Evolutionary conservation across 2,888 invertebrate species (phyloP), one percentile per base, ranked within the genome.

Genomic region (Lutraria lutraria): DNA sequence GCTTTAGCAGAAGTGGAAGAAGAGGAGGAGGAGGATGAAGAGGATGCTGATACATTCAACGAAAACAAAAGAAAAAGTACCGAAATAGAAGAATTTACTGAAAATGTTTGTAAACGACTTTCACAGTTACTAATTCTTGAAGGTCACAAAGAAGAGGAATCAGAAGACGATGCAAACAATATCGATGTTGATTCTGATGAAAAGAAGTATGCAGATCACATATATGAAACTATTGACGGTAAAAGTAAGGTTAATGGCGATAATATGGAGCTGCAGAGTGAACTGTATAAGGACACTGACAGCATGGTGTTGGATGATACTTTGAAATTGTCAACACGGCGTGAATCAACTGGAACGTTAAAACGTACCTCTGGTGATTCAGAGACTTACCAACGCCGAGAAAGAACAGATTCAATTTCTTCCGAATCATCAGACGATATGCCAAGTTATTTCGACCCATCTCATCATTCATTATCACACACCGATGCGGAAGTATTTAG

Each of bases 61-160:
- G 92, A 92, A 83, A 89, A 92, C n/a, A 89, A 90, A 29, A 89
- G 87, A 86, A 56, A 88, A 43, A 91, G 83, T 85, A 90, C 90
- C 86, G 91, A 92, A 88, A 86, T 91, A 16, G 83, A 90, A 80
- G 87, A 92, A 80, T 95, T 95, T 84, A 93, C 94, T 21, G 94
- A 95, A 80, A 93, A 87, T 52, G 94, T 95, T 54, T 94, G 94
- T 83, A 94, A 94, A 81, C 84, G 95, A 56, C 81, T 95, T 72
- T 95, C 95, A 29, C 76, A 76, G 31, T 76, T 76, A 16, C 92
- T 92, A 43, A 89, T 95, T 12, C 87, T 95, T 16, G 94, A 94
- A 89, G 91, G 89, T 60, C 92, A 82, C 68, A 34, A 81, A 52
- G 56, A 88, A 13, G 85, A 83, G 21, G 85, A 68, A 3, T 29